Evolutionary conservation across 2,888 invertebrate species (phyloP), one percentile per base, ranked within the genome.

Genomic region (Lymantria monacha): DNA sequence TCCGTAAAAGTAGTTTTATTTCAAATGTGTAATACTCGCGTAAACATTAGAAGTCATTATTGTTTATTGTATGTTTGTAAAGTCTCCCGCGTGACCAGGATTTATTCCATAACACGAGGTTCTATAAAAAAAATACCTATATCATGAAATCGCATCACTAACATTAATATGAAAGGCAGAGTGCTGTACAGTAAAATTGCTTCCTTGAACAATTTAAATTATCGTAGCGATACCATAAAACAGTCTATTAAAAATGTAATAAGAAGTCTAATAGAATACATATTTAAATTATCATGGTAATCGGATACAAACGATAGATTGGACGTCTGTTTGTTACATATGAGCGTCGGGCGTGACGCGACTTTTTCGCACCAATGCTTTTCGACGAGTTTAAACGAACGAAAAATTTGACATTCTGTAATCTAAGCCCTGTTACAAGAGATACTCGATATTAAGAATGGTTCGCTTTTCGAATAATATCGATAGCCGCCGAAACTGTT

Each of bases 361-460:
- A 55, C 76, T 81, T 83, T 81, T 62, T 67, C 76, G 76, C 77
- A 53, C 63, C 77, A 73, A 72, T 79, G 76, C 59, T 53, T 63
- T 55, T 51, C 59, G 69, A 69, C 74, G 63, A 71, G 81, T 76
- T 80, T 81, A 81, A 82, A 75, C 63, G 79, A 70, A 79, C 76
- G 80, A 82, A 81, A 83, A 82, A 82, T 81, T 56, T 79, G 76
- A 79, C 81, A 66, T 63, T 51, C 46, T 50, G 56, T 55, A 57
- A 59, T 57, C 49, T 56, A 59, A 44, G 62, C 52, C 48, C 22
- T 9, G 52, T 54, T 9, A 42, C 36, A 51, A 57, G 53, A 42
- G 63, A 63, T 42, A 65, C 44, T 53, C 44, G 55, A 66, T 57
- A 58, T 46, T 55, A 61, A 47, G 47, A 55, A 48, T 46, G 41